Evolutionary conservation across 1,140 invertebrate genomes (phyloP).

Genomic region (Brachionus paranguensis): DNA sequence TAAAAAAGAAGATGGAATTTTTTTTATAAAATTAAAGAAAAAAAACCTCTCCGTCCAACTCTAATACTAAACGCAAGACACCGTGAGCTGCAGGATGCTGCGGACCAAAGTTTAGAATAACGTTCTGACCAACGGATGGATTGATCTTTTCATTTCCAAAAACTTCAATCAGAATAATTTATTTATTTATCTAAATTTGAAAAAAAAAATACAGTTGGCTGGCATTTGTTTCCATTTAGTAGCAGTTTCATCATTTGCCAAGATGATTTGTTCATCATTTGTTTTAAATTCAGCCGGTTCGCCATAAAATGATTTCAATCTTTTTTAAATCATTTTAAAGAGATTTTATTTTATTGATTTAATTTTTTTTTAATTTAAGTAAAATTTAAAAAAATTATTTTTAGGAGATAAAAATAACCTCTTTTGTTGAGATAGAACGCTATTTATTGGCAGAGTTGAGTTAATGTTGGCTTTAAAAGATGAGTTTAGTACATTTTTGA

Average conservation of each 20-base stretch:
- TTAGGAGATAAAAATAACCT: neutral
- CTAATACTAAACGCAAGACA: slow-evolving; percentile 84
- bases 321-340: too few species aligned
- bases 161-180: neutral
- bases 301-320: slow-evolving; percentile 31
- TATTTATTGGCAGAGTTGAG: neutral
- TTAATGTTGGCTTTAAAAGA: neutral
- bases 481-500: neutral
- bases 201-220: neutral
- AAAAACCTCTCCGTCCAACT: slow-evolving; percentile 82
- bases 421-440: slow-evolving; percentile 26
- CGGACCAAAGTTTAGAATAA: slow-evolving; percentile 89
- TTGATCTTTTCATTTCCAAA: neutral
- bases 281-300: slow-evolving; percentile 32
- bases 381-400: neutral
- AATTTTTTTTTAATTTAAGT: too few species aligned
- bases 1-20: slow-evolving; percentile 47
- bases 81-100: slow-evolving; percentile 98
- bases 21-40: neutral
- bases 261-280: neutral
- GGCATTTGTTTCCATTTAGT: slow-evolving; percentile 38
- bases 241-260: slow-evolving; percentile 27
- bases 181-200: neutral
- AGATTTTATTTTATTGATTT: too few species aligned
- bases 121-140: slow-evolving; percentile 59